These are phyloP conservation scores for Sarcophaga bullata DNA, from an alignment of 1,140 invertebrate species.

Conservation along the genomic window DNA sequence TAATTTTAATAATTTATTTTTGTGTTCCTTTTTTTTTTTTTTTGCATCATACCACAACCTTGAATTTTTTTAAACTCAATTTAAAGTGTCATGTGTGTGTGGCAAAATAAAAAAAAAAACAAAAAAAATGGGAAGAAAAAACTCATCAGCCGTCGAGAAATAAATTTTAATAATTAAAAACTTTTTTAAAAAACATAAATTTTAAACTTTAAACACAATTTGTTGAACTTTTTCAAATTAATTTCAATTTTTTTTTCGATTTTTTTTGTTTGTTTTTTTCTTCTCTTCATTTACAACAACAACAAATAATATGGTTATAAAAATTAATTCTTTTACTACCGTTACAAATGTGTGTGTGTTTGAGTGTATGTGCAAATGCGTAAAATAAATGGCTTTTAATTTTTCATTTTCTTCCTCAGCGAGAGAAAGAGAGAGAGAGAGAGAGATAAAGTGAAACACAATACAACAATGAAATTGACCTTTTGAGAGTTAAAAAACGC, in stretches of 20 bases:
- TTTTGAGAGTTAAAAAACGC: conserved; percentile 29
- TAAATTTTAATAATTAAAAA: conserved; percentile 13
- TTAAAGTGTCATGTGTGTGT: too few species aligned
- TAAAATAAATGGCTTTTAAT: conserved; percentile 65
- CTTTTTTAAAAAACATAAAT: conserved; percentile 20
- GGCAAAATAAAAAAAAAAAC: too few species aligned
- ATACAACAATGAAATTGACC: conserved; percentile 24
- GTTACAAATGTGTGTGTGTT: background rate
- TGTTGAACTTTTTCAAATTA: background rate
- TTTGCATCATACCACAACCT: too few species aligned
- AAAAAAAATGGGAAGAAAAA: too few species aligned
- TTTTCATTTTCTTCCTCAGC: conserved; percentile 53
- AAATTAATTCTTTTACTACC: conserved; percentile 30
- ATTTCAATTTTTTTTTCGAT: conserved; percentile 17
- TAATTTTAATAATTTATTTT: too few species aligned
- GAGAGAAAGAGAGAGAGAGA: background rate
- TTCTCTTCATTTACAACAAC: background rate
- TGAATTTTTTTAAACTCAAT: too few species aligned
- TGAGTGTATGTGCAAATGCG: conserved; percentile 15
- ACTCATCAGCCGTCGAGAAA: too few species aligned
- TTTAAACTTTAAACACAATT: background rate
- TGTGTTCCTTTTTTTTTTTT: too few species aligned
- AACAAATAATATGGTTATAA: conserved; percentile 20
- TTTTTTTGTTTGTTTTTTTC: background rate
- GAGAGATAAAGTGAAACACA: background rate